Conservation (phyloP, 2,113 vertebrate species). For the Callipepla californica region DNA sequence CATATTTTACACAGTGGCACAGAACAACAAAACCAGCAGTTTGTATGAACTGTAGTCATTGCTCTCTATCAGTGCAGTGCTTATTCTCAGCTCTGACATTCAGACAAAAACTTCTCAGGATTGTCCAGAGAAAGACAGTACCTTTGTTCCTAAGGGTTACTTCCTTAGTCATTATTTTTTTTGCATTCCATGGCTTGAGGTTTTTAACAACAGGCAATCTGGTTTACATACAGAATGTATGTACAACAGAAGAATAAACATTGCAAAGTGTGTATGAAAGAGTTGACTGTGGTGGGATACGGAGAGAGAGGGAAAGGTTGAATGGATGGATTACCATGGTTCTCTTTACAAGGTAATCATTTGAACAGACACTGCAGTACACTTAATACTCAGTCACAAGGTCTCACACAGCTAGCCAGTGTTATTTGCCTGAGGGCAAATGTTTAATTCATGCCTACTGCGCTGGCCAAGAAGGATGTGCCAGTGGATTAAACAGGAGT, state of each 20-base stretch:
- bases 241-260: constrained; percentile 2
- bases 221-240: not conserved
- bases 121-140: not conserved
- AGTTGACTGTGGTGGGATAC: not conserved
- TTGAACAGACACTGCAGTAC: not conserved
- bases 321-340: not conserved
- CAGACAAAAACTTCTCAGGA: not conserved
- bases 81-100: not conserved
- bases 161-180: not conserved
- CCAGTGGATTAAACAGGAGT: constrained; percentile 19
- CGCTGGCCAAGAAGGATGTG: not conserved
- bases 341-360: constrained; percentile 14
- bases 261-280: not conserved
- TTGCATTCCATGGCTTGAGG: not conserved
- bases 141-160: not conserved
- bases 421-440: not conserved
- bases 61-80: not conserved
- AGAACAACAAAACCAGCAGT: not conserved
- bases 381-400: not conserved
- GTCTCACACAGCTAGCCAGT: not conserved
- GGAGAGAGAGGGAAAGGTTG: constrained; percentile 1
- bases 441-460: constrained; percentile 36
- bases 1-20: not conserved
- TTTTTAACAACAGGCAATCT: constrained; percentile 2
- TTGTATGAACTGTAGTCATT: not conserved